Conservation (phyloP, 2,888 invertebrate genomes). For the Pecten maximus region DNA sequence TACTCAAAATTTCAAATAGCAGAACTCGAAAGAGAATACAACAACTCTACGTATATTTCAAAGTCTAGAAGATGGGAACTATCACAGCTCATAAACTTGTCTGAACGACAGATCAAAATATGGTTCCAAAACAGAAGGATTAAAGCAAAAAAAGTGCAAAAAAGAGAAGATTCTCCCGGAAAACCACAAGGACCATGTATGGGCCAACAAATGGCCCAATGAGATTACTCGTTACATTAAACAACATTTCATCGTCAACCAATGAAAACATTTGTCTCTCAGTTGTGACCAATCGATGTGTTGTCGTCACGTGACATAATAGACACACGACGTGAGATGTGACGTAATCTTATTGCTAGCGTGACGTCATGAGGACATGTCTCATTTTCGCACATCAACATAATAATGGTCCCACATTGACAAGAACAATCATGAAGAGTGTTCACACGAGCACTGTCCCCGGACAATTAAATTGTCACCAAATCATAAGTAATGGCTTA, state of each 20-base stretch:
- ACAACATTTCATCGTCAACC: slow-evolving; percentile 37
- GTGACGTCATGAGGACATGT: slow-evolving; percentile 33
- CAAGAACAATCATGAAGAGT: background rate
- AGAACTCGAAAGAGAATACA: slow-evolving; percentile 98
- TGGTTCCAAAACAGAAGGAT: slow-evolving; percentile 82
- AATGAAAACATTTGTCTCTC: slow-evolving; percentile 39
- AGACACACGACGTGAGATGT: slow-evolving; percentile 23
- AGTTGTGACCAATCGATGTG: slow-evolving; percentile 24
- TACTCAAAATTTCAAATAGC: slow-evolving; percentile 98
- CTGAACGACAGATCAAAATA: slow-evolving; percentile 82
- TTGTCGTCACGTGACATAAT: slow-evolving; percentile 3
- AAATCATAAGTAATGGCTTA: background rate
- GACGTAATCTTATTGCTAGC: slow-evolving; percentile 28
- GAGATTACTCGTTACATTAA: slow-evolving; percentile 42
- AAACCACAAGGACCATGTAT: slow-evolving; percentile 54
- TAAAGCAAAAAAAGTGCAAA: slow-evolving; percentile 80
- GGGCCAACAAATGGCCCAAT: slow-evolving; percentile 60
- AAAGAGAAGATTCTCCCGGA: slow-evolving; percentile 72
- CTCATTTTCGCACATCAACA: slow-evolving; percentile 20
- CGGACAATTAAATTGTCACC: slow-evolving; percentile 1
- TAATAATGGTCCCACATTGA: slow-evolving; percentile 1
- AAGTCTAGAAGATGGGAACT: slow-evolving; percentile 99
- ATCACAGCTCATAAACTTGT: slow-evolving; percentile 93
- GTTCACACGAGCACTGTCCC: background rate
- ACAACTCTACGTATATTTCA: slow-evolving; percentile 98